These are phyloP conservation scores for Hycleus phaleratus DNA, from an alignment of 1,140 invertebrate genomes.

Conservation along the genomic window DNA sequence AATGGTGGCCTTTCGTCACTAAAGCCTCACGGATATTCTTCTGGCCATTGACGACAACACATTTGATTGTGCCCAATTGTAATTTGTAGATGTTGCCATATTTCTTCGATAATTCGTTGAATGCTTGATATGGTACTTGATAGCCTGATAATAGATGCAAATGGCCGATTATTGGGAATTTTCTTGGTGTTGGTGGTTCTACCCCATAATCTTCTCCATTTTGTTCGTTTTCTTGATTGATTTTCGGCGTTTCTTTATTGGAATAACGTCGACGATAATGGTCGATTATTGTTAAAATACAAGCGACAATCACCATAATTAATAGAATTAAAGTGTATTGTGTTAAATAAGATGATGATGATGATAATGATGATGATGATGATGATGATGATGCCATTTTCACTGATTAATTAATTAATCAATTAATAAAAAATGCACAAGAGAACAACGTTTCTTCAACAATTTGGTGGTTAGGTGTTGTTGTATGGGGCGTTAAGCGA, in stretches of 20 bases:
- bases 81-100: conserved; percentile 52
- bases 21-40: conserved; percentile 58
- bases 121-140: conserved; percentile 57
- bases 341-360: not conserved
- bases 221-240: too few relatives aligned
- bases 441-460: conserved; percentile 11
- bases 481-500: not conserved
- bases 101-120: conserved; percentile 46
- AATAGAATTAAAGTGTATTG: conserved; percentile 8
- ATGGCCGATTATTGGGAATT: conserved; percentile 53
- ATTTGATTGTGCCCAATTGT: conserved; percentile 51
- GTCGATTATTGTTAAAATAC: conserved; percentile 2
- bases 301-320: not conserved
- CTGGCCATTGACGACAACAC: conserved; percentile 56
- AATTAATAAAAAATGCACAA: not conserved
- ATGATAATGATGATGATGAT: too few relatives aligned
- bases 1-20: conserved; percentile 51
- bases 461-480: conserved; percentile 1
- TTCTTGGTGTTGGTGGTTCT: conserved; percentile 48
- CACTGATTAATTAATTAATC: too few relatives aligned
- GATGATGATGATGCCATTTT: too few relatives aligned
- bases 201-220: conserved; percentile 2
- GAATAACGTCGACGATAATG: not conserved
- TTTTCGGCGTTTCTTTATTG: not conserved
- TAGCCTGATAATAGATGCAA: conserved; percentile 53